Conservation (phyloP, 92 coral and sea anemone genomes). For the Parazoanthus swiftii region DNA sequence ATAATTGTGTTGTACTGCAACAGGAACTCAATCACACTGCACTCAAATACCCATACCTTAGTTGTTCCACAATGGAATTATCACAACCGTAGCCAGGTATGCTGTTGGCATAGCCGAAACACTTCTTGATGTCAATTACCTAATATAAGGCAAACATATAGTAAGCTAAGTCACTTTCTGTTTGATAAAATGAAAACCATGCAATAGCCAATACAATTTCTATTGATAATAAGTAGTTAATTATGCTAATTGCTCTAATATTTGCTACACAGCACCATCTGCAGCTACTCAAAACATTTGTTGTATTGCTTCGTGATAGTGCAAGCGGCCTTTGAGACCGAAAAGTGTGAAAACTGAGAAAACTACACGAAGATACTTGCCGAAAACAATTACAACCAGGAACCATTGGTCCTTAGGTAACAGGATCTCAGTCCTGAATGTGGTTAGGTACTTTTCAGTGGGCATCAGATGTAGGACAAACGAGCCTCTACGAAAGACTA, state of each 20-base stretch:
- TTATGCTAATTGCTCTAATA: no score
- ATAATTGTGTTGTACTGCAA: background rate
- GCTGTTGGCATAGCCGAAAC: slow-evolving; percentile 20
- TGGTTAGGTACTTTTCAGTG: slow-evolving; percentile 2
- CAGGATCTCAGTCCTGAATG: slow-evolving; percentile 13
- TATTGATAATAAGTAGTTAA: no score
- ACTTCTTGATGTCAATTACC: slow-evolving; percentile 20
- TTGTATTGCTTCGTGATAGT: slow-evolving; percentile 11
- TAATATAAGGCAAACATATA: slow-evolving; percentile 11
- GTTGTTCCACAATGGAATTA: slow-evolving; percentile 19
- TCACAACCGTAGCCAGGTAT: slow-evolving; percentile 23
- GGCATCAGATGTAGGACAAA: slow-evolving; percentile 18
- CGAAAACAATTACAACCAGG: slow-evolving; percentile 15
- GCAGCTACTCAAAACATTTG: slow-evolving; percentile 18
- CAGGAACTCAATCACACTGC: background rate
- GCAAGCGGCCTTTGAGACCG: slow-evolving; percentile 15
- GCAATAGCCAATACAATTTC: no score
- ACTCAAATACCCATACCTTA: slow-evolving; percentile 10
- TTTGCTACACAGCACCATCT: background rate
- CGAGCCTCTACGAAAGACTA: background rate
- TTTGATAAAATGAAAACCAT: background rate
- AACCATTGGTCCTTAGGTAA: slow-evolving; percentile 10
- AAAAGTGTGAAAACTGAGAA: background rate
- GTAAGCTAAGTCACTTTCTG: slow-evolving; percentile 21
- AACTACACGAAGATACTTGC: slow-evolving; percentile 17